Conservation (phyloP, 2,888 invertebrate genomes). For the Cremastinae sp. region DNA sequence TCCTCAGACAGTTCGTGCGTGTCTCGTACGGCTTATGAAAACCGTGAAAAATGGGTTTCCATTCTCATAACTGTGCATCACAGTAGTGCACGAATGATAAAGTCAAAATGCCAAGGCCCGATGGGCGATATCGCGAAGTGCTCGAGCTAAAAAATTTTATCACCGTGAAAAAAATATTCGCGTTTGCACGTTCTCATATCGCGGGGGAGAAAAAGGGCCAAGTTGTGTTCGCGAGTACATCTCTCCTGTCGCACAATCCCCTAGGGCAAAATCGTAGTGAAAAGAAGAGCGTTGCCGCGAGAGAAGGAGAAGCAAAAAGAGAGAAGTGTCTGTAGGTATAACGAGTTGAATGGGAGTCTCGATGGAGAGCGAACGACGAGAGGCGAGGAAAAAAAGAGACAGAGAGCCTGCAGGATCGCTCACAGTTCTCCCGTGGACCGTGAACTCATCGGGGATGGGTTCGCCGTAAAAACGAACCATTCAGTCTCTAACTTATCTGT, state of each 20-base stretch:
- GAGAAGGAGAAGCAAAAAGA: slow-evolving; percentile 20
- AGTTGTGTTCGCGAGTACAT: slow-evolving; percentile 12
- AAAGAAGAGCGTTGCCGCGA: slow-evolving; percentile 11
- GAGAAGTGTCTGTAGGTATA: not conserved
- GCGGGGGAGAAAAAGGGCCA: slow-evolving; percentile 14
- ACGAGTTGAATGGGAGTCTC: slow-evolving; percentile 32
- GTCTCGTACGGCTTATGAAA: not conserved
- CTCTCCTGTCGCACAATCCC: slow-evolving; percentile 29
- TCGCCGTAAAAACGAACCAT: slow-evolving; percentile 68
- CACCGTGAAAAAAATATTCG: slow-evolving; percentile 51
- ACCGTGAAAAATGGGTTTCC: slow-evolving; percentile 17
- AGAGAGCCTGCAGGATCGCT: slow-evolving; percentile 39
- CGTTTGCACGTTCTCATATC: slow-evolving; percentile 34
- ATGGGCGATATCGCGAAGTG: slow-evolving; percentile 12
- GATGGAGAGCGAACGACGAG: slow-evolving; percentile 7
- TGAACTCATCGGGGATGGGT: slow-evolving; percentile 62
- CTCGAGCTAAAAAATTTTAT: slow-evolving; percentile 36
- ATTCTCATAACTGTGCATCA: slow-evolving; percentile 25
- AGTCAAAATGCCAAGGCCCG: not conserved
- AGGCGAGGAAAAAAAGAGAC: slow-evolving; percentile 32
- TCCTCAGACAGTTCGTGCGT: not conserved
- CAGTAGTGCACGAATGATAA: not conserved
- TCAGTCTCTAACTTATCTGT: slow-evolving; percentile 40
- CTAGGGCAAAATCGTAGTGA: slow-evolving; percentile 34
- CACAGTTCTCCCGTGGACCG: slow-evolving; percentile 50